phyloP scores from a whole-genome alignment of 2,797 vertebrate species.

The Paedocypris micromegethes region DNA sequence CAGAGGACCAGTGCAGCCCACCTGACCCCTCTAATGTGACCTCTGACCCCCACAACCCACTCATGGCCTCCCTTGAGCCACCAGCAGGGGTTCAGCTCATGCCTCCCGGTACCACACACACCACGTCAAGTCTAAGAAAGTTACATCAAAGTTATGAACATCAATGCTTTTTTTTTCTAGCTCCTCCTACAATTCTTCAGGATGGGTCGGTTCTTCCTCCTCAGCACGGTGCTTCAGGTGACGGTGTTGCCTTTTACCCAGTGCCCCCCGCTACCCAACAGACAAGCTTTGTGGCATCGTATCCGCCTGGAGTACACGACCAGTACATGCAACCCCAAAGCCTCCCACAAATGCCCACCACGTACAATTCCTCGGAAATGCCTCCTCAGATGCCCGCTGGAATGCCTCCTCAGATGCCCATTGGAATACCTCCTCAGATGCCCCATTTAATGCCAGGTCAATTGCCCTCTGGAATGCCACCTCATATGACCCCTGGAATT shows the following conservation, averaged over 20 bases:
- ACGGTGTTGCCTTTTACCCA: conserved; percentile 70
- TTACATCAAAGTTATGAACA: neutral
- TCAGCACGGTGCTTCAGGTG: conserved; percentile 45
- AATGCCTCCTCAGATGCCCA: neutral
- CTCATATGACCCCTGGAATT: conserved; percentile 11
- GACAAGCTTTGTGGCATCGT: conserved; percentile 57
- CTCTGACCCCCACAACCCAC: conserved; percentile 69
- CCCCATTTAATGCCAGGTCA: neutral
- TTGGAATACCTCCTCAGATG: neutral
- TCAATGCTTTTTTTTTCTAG: conserved; percentile 54
- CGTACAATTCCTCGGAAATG: conserved; percentile 60
- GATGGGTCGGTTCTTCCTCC: conserved; percentile 60
- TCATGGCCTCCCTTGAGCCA: conserved; percentile 78
- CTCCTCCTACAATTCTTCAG: conserved; percentile 73
- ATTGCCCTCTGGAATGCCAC: neutral
- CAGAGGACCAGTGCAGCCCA: conserved; percentile 77
- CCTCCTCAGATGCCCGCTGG: conserved; percentile 21
- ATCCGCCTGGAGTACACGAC: conserved; percentile 53
- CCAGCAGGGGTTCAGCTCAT: conserved; percentile 65
- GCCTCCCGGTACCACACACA: conserved; percentile 42
- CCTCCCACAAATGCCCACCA: conserved; percentile 44
- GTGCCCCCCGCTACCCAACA: conserved; percentile 58
- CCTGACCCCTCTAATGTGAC: conserved; percentile 58
- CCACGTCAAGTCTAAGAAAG: neutral
- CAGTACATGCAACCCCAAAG: conserved; percentile 39